Percentiles rank a stretch among this genome's conserved stretches.
Evolutionary conservation across 2,113 vertebrate genomes (phyloP).

Genomic region (Nibea coibor): DNA sequence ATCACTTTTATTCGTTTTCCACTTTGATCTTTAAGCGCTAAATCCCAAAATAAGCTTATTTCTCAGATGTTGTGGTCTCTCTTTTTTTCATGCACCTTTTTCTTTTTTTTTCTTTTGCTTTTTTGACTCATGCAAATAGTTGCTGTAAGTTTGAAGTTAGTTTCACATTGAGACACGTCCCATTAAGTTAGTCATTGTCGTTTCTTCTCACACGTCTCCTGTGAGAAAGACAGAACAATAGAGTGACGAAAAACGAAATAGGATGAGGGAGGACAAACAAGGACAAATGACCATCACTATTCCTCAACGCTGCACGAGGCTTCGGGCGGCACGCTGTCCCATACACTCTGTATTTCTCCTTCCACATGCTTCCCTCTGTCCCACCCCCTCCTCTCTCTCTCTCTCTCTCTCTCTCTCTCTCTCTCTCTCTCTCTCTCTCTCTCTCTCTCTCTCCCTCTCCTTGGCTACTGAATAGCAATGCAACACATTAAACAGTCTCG

Average conservation of each 20-base stretch:
- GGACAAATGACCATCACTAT: constrained; percentile 31
- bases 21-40: too few relatives aligned
- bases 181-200: not conserved
- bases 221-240: not conserved
- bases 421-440: not conserved
- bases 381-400: not conserved
- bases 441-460: not conserved
- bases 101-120: not conserved
- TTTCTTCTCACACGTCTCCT: too few relatives aligned
- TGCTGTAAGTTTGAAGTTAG: not conserved
- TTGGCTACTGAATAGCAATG: constrained; percentile 47
- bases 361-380: constrained; percentile 18
- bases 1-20: not conserved
- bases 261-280: constrained; percentile 17
- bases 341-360: constrained; percentile 19
- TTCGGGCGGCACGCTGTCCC: not conserved
- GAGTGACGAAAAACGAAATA: not conserved
- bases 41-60: not conserved
- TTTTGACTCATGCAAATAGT: not conserved
- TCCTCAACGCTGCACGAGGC: not conserved
- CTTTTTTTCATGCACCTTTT: not conserved
- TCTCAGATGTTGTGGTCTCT: not conserved
- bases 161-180: not conserved
- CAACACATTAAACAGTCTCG: constrained; percentile 60
- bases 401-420: not conserved